phyloP scores from a whole-genome alignment of 1,140 invertebrate genomes.

The Drosophila kurseongensis region DNA sequence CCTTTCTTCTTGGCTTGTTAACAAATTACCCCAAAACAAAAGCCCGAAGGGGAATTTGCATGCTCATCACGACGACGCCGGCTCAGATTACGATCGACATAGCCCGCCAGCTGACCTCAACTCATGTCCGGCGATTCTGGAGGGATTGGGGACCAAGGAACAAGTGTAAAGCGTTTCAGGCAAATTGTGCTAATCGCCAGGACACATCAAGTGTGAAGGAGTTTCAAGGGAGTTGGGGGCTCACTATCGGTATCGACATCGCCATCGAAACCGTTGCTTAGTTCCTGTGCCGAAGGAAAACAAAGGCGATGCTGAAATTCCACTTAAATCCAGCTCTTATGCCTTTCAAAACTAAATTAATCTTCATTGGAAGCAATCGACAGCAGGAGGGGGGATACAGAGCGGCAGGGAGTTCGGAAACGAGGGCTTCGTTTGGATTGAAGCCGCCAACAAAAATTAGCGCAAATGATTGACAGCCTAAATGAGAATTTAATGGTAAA shows the following conservation, averaged over 20 bases:
- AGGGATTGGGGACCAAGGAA: slow-evolving; percentile 32
- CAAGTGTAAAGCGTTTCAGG: slow-evolving; percentile 74
- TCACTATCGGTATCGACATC: background rate
- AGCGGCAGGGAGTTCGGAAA: slow-evolving; percentile 8
- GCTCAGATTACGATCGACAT: slow-evolving; percentile 72
- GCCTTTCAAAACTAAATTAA: slow-evolving; percentile 77
- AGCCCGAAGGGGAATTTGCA: slow-evolving; percentile 63
- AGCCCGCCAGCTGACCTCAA: slow-evolving; percentile 39
- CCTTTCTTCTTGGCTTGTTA: slow-evolving; percentile 52
- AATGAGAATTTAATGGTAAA: slow-evolving; percentile 84
- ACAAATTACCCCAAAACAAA: slow-evolving; percentile 63
- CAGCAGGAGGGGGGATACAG: slow-evolving; percentile 38
- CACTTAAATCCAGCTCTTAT: slow-evolving; percentile 59
- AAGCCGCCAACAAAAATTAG: slow-evolving; percentile 75
- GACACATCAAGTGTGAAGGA: slow-evolving; percentile 49
- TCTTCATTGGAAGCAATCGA: slow-evolving; percentile 81
- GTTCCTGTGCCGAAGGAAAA: slow-evolving; percentile 41
- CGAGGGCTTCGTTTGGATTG: slow-evolving; percentile 32
- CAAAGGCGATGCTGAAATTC: slow-evolving; percentile 53
- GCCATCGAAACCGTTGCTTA: slow-evolving; percentile 41
- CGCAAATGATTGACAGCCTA: slow-evolving; percentile 83
- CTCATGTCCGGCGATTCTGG: slow-evolving; percentile 21
- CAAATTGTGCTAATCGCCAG: slow-evolving; percentile 76
- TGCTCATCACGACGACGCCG: slow-evolving; percentile 49
- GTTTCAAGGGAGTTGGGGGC: slow-evolving; percentile 4